These are phyloP conservation scores for Heliconius ethilla DNA, from an alignment of 2,888 invertebrate species.

Conservation along the genomic window DNA sequence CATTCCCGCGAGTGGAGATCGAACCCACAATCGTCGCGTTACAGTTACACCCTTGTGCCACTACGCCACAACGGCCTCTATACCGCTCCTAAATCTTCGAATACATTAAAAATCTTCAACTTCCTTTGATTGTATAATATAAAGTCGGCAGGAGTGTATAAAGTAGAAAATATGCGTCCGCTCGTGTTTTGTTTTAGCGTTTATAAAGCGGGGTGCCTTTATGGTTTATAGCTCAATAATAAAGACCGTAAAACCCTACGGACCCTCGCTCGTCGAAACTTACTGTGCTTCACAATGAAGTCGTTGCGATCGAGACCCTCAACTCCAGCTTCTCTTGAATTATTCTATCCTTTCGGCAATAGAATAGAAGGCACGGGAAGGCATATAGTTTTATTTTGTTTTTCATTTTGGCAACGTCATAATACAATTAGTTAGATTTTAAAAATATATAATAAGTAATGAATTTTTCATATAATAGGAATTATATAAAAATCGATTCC, in stretches of 20 bases:
- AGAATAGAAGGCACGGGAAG: constrained; percentile 6
- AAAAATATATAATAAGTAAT: background rate
- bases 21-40: no score
- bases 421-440: background rate
- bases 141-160: constrained; percentile 65
- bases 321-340: constrained; percentile 61
- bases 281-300: constrained; percentile 68
- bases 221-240: constrained; percentile 78
- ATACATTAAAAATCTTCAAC: constrained; percentile 60
- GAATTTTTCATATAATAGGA: no score
- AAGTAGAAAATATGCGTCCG: constrained; percentile 68
- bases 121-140: constrained; percentile 59
- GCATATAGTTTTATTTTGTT: constrained; percentile 9
- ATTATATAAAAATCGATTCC: no score
- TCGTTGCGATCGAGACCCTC: constrained; percentile 61
- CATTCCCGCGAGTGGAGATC: no score
- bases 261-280: constrained; percentile 64
- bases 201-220: constrained; percentile 71
- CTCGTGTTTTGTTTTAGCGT: constrained; percentile 70
- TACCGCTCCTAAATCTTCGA: constrained; percentile 45
- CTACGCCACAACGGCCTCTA: no score
- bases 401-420: background rate
- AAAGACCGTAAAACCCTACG: constrained; percentile 69
- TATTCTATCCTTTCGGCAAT: constrained; percentile 53
- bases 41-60: no score